Percentiles rank a stretch among this genome's conserved stretches.
These are phyloP conservation scores for Halocynthia aurantium DNA, from an alignment of 23 tunicate species.

Conservation along the genomic window DNA sequence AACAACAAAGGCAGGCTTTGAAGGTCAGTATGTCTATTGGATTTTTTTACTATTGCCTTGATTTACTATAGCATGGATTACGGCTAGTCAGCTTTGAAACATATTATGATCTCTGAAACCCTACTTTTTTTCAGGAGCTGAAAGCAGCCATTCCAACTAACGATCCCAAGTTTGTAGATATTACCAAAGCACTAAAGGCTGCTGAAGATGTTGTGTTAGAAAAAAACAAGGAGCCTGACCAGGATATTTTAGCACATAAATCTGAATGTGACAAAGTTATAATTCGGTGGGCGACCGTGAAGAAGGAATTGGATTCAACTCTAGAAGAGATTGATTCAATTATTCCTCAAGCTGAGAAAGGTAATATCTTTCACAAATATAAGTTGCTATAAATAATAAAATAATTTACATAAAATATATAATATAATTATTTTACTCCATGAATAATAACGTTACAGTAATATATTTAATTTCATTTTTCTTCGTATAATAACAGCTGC, in stretches of 20 bases:
- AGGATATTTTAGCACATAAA: conserved; percentile 26
- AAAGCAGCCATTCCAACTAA: conserved; percentile 28
- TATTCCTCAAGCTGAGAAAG: conserved; percentile 26
- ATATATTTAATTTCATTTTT: too few relatives aligned
- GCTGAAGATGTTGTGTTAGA: conserved; percentile 16
- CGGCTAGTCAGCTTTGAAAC: too few relatives aligned
- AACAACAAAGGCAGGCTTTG: not conserved
- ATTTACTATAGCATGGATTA: too few relatives aligned
- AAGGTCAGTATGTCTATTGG: conserved; percentile 3
- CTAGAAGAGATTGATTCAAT: conserved; percentile 4
- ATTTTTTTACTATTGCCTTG: too few relatives aligned
- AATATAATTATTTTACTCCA: not conserved
- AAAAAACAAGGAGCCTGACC: conserved; percentile 16
- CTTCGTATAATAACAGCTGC: conserved; percentile 22
- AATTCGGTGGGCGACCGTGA: conserved; percentile 44
- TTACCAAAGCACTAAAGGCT: conserved; percentile 17
- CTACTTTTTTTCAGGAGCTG: conserved; percentile 10
- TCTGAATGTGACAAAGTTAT: conserved; percentile 3
- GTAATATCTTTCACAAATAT: not conserved
- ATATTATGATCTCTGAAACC: too few relatives aligned
- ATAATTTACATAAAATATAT: too few relatives aligned
- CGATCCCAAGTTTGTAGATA: conserved; percentile 33
- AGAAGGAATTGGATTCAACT: conserved; percentile 7
- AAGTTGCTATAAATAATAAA: too few relatives aligned
- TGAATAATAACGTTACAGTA: too few relatives aligned